Base-by-base conservation (phyloP, 1,140 invertebrate genomes). In the Eciton burchellii region DNA sequence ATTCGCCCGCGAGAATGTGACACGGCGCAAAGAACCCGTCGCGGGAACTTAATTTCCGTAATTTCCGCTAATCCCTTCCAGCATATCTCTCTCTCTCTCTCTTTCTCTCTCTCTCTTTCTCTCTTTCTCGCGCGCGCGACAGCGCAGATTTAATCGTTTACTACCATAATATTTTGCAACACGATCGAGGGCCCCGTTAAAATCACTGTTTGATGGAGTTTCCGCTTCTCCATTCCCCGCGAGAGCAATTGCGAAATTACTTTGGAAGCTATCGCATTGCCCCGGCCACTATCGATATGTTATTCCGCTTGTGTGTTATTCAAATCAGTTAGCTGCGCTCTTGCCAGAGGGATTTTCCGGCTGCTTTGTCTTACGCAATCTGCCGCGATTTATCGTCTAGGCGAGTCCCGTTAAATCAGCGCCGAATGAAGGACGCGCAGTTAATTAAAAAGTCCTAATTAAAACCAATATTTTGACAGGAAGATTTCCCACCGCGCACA, bases 81-180 rank as follows among this genome's bases (percentile, higher is more conserved):
- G n/a, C n/a, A n/a, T n/a, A n/a, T n/a, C n/a, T n/a, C n/a, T n/a
- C n/a, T n/a, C n/a, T n/a, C n/a, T n/a, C n/a, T n/a, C n/a, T n/a
- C n/a, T n/a, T n/a, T n/a, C n/a, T n/a, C n/a, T n/a, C n/a, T n/a
- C n/a, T n/a, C n/a, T n/a, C n/a, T n/a, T n/a, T n/a, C n/a, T n/a
- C n/a, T n/a, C n/a, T n/a, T n/a, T n/a, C n/a, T n/a, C n/a, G n/a
- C n/a, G n/a, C n/a, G n/a, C n/a, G n/a, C 3, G 35, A 35, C 35
- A 4, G n/a, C 21, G 43, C 26, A 1, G 26, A 29, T 19, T 68
- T 9, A 47, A n/a, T 47, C 63, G 43, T 47, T 47, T 26, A 29
- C 9, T 29, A 49, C n/a, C 16, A 68, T 68, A 49, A 66, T 66
- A 68, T 68, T 57, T 41, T 56, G 24, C 21, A 14, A 54, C 52